A percentile compares a stretch with the other conserved stretches of the same genome.
These are phyloP conservation scores for Lutraria lutraria DNA, from an alignment of 2,888 invertebrate genomes.

Conservation along the genomic window DNA sequence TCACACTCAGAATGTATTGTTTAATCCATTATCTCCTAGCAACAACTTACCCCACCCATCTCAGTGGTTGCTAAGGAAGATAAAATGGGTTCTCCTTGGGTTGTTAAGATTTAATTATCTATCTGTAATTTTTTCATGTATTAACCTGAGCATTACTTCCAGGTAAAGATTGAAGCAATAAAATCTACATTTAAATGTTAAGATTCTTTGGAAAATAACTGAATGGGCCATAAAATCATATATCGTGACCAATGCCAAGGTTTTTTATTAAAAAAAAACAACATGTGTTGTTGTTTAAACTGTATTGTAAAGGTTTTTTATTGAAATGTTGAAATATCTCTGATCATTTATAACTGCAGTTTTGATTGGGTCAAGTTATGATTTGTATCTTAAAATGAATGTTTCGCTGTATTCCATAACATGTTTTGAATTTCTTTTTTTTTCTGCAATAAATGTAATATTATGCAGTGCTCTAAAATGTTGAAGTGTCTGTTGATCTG, in stretches of 20 bases:
- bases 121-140: too few species aligned
- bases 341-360: not conserved
- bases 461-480: not conserved
- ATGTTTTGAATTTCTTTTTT: not conserved
- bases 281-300: too few species aligned
- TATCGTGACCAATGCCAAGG: not conserved
- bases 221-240: not conserved
- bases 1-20: not conserved
- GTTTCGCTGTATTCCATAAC: not conserved
- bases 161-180: too few species aligned
- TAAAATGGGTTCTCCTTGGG: not conserved
- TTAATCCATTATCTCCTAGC: not conserved
- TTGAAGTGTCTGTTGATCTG: not conserved
- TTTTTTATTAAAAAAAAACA: too few species aligned
- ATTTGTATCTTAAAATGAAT: not conserved
- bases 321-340: not conserved
- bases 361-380: not conserved
- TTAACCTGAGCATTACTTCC: too few species aligned
- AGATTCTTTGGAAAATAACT: not conserved
- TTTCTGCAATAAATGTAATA: not conserved
- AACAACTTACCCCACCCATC: not conserved
- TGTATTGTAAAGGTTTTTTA: too few species aligned
- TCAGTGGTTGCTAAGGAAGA: not conserved
- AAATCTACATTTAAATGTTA: not conserved
- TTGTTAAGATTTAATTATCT: too few species aligned